Evolutionary conservation across 2,888 invertebrate genomes (phyloP), one percentile per base, ranked within the genome.

Genomic region (Nesidiocoris tenuis): DNA sequence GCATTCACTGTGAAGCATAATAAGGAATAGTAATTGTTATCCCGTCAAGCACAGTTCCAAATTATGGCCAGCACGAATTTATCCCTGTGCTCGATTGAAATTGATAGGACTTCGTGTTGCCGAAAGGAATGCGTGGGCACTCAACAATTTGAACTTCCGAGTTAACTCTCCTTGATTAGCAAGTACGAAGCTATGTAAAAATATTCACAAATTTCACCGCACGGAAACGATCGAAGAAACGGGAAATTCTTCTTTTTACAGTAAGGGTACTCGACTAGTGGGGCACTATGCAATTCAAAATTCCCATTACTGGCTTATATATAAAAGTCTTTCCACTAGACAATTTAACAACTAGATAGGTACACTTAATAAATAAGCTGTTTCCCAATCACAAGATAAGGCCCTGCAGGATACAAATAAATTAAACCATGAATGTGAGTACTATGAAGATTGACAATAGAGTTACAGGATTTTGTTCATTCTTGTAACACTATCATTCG

Each of bases 351-450:
- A 39, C 39, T 39, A 39, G 39, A 65, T 18, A 65, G 18, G 23
- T 65, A n/a, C 24, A 39, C 23, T 65, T 22, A 63, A 63, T 63
- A 23, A 25, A 25, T 65, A 39, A 65, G 65, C 65, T 65, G 39
- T 16, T 65, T 18, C 18, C 25, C 65, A 65, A 65, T 65, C 24
- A 65, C 65, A 67, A 55, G 18, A 5, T 56, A 67, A 67, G 55
- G 67, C 67, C 21, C 67, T 19, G 56, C 16, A 67, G 55, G 67
- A 55, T 39, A 39, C 39, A 39, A 39, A 39, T 39, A 39, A 39
- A 39, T 39, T 3, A 39, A 39, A 39, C 39, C 39, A 39, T 12
- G 12, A 39, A 39, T 39, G 3, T 39, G n/a, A n/a, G n/a, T n/a
- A n/a, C n/a, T n/a, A 7, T 39, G 39, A 7, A 3, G 39, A 39